Base-by-base conservation (phyloP, 92 coral and sea anemone species). In the Epizoanthus stellaris region DNA sequence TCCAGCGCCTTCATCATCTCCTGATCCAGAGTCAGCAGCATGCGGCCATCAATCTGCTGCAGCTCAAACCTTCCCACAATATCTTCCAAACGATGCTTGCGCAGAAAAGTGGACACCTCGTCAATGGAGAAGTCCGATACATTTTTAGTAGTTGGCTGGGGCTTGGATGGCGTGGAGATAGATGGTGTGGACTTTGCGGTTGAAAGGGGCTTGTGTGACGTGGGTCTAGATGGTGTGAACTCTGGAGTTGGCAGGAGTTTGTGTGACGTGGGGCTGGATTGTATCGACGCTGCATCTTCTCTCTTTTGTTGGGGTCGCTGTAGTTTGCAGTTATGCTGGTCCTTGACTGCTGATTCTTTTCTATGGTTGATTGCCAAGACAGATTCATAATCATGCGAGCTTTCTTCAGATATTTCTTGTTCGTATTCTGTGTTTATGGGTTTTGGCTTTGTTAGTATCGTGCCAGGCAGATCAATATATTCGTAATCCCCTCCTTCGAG, bases 81-180 rank as follows among this genome's bases (percentile, higher is more conserved):
- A 8, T 81, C 89, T 30, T 70, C 87, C 63, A 97, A 74, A 58
- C 64, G 91, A 43, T 89, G 90, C 7, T 85, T 53, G 57, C 88
- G 85, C 80, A 97, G 88, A 40, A 97, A 82, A 43, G 93, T 36
- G 16, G 97, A 75, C 40, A 97, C 99, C n/a, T 91, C 98, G 10
- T 42, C 65, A 58, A 93, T 58, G 17, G 88, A 82, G 85, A 94
- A 58, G 25, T 21, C 60, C 20, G 71, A 63, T 5, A 79, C 71
- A 63, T 43, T 57, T 2, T 12, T 5, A 12, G 63, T 5, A 21
- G 11, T 74, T 52, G 64, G n/a, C 2, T 74, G 80, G 36, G 80
- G 1, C 16, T 43, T 17, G 30, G 75, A 5, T 47, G 74, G 16
- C 13, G 25, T 6, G 8, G 74, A 20, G 16, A 21, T 10, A 57